Evolutionary conservation across 2,797 vertebrate genomes (phyloP).

Genomic region (Ctenochaetus hawaiiensis): DNA sequence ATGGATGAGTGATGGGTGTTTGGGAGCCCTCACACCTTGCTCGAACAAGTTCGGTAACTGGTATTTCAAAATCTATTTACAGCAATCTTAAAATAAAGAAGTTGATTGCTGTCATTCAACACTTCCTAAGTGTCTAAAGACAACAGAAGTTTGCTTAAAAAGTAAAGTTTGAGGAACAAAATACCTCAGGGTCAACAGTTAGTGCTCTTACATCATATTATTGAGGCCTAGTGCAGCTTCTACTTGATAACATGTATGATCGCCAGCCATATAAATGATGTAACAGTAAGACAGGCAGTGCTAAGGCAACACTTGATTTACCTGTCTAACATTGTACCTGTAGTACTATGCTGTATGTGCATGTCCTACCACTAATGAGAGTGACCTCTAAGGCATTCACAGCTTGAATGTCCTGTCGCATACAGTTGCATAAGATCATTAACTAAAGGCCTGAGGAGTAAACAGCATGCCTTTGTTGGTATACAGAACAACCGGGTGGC

Average conservation of each 20-base stretch:
- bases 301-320: not conserved
- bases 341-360: not conserved
- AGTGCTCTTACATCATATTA: not conserved
- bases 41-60: not conserved
- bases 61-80: slow-evolving; percentile 17
- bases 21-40: not conserved
- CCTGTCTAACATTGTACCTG: not conserved
- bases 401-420: slow-evolving; percentile 1
- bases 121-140: slow-evolving; percentile 2
- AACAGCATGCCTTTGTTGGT: slow-evolving; percentile 43
- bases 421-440: slow-evolving; percentile 56
- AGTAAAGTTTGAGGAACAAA: too few species aligned
- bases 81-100: slow-evolving; percentile 17
- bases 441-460: slow-evolving; percentile 32
- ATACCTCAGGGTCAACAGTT: not conserved
- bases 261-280: not conserved
- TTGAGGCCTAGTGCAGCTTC: not conserved
- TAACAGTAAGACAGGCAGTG: not conserved
- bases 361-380: not conserved
- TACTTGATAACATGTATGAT: not conserved
- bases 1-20: too few species aligned
- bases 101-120: not conserved
- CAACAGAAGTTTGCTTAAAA: not conserved
- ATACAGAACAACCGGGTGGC: slow-evolving; percentile 46
- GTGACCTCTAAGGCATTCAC: slow-evolving; percentile 15